phyloP scores from a whole-genome alignment of 2,888 invertebrate species.

The Emmelina monodactyla region DNA sequence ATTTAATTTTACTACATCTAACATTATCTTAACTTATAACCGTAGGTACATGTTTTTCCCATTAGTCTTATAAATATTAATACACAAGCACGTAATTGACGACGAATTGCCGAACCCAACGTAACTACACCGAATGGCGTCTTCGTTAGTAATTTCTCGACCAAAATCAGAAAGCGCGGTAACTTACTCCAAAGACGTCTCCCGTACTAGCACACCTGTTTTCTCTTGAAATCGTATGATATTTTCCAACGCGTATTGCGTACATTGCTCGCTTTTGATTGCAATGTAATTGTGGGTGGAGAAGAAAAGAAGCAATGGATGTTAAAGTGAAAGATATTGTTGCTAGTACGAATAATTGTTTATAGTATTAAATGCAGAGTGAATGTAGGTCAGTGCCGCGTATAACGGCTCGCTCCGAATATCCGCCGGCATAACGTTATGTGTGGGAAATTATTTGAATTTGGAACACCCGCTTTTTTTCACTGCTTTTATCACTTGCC shows the following conservation, averaged over 20 bases:
- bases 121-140: constrained; percentile 50
- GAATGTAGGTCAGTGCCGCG: constrained; percentile 61
- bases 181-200: too few relatives aligned
- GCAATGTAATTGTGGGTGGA: not conserved
- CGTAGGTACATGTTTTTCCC: too few relatives aligned
- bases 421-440: constrained; percentile 65
- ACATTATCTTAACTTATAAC: too few relatives aligned
- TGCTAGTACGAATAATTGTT: constrained; percentile 48
- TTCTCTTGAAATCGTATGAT: not conserved
- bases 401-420: constrained; percentile 60
- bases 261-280: not conserved
- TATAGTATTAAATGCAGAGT: constrained; percentile 37
- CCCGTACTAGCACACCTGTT: too few relatives aligned
- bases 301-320: constrained; percentile 18
- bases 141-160: constrained; percentile 40
- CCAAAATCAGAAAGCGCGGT: constrained; percentile 63
- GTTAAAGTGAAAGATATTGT: constrained; percentile 9
- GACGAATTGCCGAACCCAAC: constrained; percentile 41
- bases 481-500: constrained; percentile 42
- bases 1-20: too few relatives aligned
- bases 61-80: too few relatives aligned
- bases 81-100: constrained; percentile 37
- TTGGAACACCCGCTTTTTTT: constrained; percentile 55
- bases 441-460: constrained; percentile 67
- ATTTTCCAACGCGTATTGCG: not conserved